Conservation (phyloP, 2,113 vertebrate genomes). For the Etheostoma spectabile region DNA sequence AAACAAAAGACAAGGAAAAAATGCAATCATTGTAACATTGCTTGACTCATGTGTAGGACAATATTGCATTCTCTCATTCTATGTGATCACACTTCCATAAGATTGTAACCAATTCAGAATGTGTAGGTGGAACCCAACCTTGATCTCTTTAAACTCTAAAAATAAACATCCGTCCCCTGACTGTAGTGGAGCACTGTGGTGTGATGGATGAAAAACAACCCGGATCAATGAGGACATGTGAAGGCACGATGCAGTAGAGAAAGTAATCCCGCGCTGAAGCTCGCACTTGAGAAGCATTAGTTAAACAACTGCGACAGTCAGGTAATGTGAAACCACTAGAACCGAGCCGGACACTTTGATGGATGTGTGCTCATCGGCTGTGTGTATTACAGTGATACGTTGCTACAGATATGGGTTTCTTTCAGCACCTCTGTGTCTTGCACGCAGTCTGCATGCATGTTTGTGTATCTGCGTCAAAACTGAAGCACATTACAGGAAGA, state of each 20-base stretch:
- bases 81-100: background rate
- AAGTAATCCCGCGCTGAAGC: slow-evolving; percentile 26
- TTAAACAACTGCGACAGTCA: slow-evolving; percentile 17
- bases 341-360: slow-evolving; percentile 13
- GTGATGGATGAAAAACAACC: slow-evolving; percentile 12
- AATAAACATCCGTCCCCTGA: background rate
- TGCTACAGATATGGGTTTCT: background rate
- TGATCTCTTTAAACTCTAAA: background rate
- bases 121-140: background rate
- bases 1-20: background rate
- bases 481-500: background rate
- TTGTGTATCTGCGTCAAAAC: background rate
- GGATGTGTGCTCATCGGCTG: slow-evolving; percentile 1
- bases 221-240: slow-evolving; percentile 23
- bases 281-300: slow-evolving; percentile 24
- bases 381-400: slow-evolving; percentile 5
- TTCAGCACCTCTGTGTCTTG: background rate
- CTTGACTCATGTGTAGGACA: background rate
- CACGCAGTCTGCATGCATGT: background rate
- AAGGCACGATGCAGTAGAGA: slow-evolving; percentile 28
- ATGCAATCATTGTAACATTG: background rate
- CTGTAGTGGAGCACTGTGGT: background rate
- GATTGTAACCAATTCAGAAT: background rate
- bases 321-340: slow-evolving; percentile 41
- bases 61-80: background rate